Conservation (phyloP, 2,113 vertebrate genomes). For the Lepidothrix coronata region DNA sequence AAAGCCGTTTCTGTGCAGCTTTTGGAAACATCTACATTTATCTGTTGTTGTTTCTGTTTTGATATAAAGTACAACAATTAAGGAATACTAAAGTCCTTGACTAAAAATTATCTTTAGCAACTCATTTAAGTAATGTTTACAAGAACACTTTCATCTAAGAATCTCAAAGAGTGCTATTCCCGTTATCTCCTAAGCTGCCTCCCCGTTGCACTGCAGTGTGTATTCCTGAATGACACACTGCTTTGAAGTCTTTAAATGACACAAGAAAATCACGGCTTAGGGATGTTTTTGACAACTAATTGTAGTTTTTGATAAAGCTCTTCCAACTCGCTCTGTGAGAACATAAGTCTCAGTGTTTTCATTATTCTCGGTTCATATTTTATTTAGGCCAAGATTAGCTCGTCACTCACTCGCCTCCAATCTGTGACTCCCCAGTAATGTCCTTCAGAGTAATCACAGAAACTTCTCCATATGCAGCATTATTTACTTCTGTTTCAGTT, state of each 20-base stretch:
- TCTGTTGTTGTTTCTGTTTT: neutral
- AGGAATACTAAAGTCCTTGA: neutral
- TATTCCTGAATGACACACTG: neutral
- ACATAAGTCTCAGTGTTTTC: neutral
- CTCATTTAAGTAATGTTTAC: constrained; percentile 5
- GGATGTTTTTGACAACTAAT: constrained; percentile 31
- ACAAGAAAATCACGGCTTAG: neutral
- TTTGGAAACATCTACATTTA: neutral
- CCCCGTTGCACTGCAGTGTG: neutral
- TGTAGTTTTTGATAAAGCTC: constrained; percentile 24
- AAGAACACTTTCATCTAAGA: neutral
- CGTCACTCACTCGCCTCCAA: neutral
- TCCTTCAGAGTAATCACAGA: neutral
- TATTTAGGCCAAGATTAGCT: constrained; percentile 18
- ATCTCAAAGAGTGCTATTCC: neutral
- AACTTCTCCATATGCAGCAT: neutral
- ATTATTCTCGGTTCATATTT: constrained; percentile 43
- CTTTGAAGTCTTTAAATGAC: constrained; percentile 55
- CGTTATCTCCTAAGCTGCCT: neutral
- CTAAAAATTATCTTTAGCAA: constrained; percentile 7
- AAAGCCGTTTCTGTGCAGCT: neutral
- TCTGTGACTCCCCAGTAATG: neutral
- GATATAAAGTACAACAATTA: neutral
- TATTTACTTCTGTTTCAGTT: neutral
- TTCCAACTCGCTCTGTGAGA: neutral